phyloP scores from a whole-genome alignment of 2,113 vertebrate genomes.

The Centrocercus urophasianus region DNA sequence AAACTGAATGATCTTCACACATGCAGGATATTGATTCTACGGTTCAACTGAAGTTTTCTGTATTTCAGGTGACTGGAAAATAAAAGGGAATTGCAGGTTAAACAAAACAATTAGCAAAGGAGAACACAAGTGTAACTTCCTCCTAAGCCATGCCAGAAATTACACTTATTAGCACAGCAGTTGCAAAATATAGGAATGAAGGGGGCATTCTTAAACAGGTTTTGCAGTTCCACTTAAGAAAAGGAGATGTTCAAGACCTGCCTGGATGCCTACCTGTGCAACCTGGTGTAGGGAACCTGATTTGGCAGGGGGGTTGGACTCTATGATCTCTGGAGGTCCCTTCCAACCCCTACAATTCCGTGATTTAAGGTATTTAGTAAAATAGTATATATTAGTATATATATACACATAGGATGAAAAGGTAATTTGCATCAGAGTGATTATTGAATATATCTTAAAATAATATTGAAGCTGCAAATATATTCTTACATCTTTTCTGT shows the following conservation, averaged over 20 bases:
- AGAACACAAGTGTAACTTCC: background rate
- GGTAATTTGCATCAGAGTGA: background rate
- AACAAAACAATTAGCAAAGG: background rate
- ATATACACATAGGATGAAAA: background rate
- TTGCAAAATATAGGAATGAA: background rate
- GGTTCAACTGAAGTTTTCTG: background rate
- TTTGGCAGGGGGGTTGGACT: no score
- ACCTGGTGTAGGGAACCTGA: no score
- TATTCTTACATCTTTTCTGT: background rate
- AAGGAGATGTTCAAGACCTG: background rate
- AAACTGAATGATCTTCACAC: background rate
- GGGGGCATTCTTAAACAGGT: background rate
- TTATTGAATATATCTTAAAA: background rate
- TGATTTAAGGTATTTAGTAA: background rate
- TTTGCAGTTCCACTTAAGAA: accelerated
- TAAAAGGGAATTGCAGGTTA: background rate
- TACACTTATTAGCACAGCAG: background rate
- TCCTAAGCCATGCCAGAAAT: background rate
- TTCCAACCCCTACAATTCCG: no score
- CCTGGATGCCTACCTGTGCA: no score
- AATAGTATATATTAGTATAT: background rate
- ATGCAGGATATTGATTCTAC: background rate
- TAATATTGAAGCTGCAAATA: background rate
- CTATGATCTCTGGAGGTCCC: no score
- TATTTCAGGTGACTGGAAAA: background rate